Percentiles rank a stretch among this genome's conserved stretches.
These are phyloP conservation scores for Mesembrinibis cayennensis DNA, from an alignment of 2,113 vertebrate genomes.

Conservation along the genomic window DNA sequence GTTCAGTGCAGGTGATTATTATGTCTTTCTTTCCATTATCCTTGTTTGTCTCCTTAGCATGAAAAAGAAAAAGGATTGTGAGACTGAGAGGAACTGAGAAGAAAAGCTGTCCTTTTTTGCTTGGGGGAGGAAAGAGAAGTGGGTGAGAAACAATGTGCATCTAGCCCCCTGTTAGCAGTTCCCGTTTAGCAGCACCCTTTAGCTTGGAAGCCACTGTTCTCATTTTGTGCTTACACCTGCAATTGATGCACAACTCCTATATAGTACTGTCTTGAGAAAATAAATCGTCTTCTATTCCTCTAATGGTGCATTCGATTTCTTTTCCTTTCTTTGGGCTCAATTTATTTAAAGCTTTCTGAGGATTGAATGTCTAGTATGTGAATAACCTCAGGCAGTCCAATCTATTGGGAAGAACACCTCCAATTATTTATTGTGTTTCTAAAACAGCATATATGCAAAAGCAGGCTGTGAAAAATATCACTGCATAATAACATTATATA, in stretches of 20 bases:
- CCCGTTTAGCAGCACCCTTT: neutral
- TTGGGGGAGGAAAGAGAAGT: neutral
- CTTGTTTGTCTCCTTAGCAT: neutral
- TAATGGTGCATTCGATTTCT: neutral
- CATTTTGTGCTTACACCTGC: neutral
- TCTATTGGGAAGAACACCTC: neutral
- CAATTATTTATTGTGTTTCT: neutral
- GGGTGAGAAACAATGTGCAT: neutral
- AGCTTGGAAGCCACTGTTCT: neutral
- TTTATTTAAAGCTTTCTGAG: slow-evolving; percentile 17
- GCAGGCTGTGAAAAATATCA: neutral
- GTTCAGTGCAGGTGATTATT: neutral
- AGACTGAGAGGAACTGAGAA: neutral
- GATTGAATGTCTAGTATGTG: neutral
- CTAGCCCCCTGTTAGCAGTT: neutral
- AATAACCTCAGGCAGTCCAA: neutral
- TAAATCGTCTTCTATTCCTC: neutral
- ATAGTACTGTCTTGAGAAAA: neutral
- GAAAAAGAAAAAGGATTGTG: neutral
- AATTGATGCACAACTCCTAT: neutral
- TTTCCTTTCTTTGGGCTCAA: neutral
- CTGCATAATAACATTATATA: neutral
- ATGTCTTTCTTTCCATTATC: neutral
- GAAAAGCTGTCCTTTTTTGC: neutral
- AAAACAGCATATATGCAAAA: neutral